Percentiles rank a stretch among this genome's conserved stretches.
phyloP scores from a whole-genome alignment of 1,140 invertebrate genomes.

The Pinna nobilis region DNA sequence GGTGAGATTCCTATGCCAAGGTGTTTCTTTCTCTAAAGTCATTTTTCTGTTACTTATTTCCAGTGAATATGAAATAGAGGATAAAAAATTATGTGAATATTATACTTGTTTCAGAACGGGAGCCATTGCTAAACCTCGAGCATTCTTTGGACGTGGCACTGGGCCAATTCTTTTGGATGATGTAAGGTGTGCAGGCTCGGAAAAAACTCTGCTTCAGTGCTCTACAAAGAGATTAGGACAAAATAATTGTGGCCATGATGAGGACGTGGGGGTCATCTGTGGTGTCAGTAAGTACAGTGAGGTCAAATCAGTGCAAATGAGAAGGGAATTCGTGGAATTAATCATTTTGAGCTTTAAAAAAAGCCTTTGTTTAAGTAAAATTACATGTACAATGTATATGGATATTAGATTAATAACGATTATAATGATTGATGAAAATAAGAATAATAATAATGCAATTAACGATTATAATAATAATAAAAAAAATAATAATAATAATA shows the following conservation, averaged over 20 bases:
- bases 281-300: slow-evolving; percentile 30
- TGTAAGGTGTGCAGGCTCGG: slow-evolving; percentile 78
- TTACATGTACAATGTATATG: too few species aligned
- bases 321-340: neutral
- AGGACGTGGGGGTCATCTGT: slow-evolving; percentile 59
- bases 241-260: slow-evolving; percentile 50
- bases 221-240: slow-evolving; percentile 77
- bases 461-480: too few species aligned
- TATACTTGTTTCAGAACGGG: slow-evolving; percentile 27
- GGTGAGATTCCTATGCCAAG: neutral
- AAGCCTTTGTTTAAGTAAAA: too few species aligned
- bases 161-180: slow-evolving; percentile 54
- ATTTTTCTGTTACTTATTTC: neutral
- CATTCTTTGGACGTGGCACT: slow-evolving; percentile 67
- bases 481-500: too few species aligned
- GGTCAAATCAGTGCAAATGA: slow-evolving; percentile 14
- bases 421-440: too few species aligned
- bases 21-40: neutral
- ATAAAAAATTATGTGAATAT: neutral
- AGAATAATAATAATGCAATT: too few species aligned
- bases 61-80: neutral
- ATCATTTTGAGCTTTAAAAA: neutral
- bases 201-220: slow-evolving; percentile 78
- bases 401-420: too few species aligned
- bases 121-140: slow-evolving; percentile 19